phyloP scores from a whole-genome alignment of 2,797 vertebrate genomes.

The Eulemur rubriventer region DNA sequence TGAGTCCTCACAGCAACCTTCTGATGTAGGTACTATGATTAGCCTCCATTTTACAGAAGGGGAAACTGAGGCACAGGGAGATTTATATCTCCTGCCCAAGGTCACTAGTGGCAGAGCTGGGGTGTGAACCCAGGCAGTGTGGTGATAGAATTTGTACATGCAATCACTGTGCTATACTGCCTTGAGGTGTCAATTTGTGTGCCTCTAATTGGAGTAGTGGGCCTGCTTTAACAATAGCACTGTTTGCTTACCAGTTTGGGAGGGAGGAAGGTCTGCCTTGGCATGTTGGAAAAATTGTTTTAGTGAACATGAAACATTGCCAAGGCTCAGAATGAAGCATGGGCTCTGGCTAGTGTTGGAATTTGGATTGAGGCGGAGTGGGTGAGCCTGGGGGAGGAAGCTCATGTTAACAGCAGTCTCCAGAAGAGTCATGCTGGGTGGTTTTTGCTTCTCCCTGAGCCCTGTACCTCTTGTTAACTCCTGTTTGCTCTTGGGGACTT shows the following conservation, averaged over 20 bases:
- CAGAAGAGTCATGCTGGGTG: neutral
- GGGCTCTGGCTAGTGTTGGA: rapidly evolving
- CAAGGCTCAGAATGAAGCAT: neutral
- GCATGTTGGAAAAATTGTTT: neutral
- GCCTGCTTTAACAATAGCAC: neutral
- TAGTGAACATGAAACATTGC: neutral
- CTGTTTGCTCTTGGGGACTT: neutral
- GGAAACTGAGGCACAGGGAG: neutral
- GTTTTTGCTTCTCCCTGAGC: neutral
- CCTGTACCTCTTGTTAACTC: neutral
- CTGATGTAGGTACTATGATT: neutral
- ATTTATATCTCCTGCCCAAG: neutral
- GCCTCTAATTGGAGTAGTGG: neutral
- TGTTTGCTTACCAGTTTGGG: neutral
- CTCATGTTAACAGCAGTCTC: neutral
- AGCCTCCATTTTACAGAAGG: neutral
- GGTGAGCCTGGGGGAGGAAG: neutral
- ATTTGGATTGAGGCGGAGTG: neutral
- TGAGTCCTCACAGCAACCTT: neutral
- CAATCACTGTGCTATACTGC: neutral
- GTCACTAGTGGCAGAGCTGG: neutral
- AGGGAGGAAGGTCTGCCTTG: neutral
- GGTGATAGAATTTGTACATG: neutral
- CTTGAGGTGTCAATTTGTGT: neutral
- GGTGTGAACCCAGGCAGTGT: neutral